These are phyloP conservation scores for Dryomyza anilis DNA, from an alignment of 2,888 invertebrate species.

Conservation along the genomic window DNA sequence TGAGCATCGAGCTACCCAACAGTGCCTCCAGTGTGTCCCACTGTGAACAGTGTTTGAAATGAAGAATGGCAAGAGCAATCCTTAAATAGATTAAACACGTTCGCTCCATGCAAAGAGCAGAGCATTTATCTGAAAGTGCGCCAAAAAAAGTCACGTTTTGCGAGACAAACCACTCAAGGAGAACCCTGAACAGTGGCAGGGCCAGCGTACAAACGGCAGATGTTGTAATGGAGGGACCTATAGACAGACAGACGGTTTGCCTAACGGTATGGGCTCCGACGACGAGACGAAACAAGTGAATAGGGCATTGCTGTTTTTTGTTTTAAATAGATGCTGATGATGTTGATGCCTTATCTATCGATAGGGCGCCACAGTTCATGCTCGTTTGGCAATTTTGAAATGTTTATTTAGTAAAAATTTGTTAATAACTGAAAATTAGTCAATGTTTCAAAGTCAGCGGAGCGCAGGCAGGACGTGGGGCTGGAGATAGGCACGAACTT, in stretches of 20 bases:
- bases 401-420: conserved; percentile 27
- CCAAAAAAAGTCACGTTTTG: conserved; percentile 18
- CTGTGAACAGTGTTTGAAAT: too few species aligned
- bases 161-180: neutral
- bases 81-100: conserved; percentile 19
- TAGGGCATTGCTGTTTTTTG: neutral
- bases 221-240: neutral
- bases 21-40: too few species aligned
- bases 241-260: neutral
- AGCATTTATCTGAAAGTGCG: conserved; percentile 12
- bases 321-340: neutral
- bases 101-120: neutral
- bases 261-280: neutral
- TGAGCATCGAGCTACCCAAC: too few species aligned
- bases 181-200: neutral
- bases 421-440: conserved; percentile 27
- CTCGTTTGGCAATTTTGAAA: conserved; percentile 4
- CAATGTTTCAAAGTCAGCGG: conserved; percentile 18
- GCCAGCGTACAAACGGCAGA: neutral
- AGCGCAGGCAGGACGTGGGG: neutral
- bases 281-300: neutral
- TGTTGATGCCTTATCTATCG: conserved; percentile 7
- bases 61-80: neutral
- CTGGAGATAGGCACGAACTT: neutral
- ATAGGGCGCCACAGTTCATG: conserved; percentile 14